Evolutionary conservation across 2,113 vertebrate genomes (phyloP), one percentile per base, ranked within the genome.

Genomic region (Brachypteracias leptosomus): DNA sequence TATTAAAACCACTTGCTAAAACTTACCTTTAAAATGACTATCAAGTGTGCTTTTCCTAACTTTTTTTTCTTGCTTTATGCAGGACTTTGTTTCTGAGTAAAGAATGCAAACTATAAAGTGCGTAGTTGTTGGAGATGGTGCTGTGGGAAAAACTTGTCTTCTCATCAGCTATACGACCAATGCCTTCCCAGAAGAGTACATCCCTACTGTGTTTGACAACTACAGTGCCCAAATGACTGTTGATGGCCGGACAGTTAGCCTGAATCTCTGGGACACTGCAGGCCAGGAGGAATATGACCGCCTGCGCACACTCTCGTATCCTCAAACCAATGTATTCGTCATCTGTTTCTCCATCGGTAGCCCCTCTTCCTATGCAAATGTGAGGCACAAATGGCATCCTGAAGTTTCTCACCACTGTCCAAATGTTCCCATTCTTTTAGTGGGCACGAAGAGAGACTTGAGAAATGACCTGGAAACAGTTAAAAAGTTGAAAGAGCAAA

Each of bases 61-160:
- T 16, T 28, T 63, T 47, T 96, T 75, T 26, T 26, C 84, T 95
- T 91, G 77, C 80, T 68, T 84, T 78, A 16, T 78, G 81, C 90
- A 94, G 91, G 96, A 36, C 57, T 95, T 31, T 25, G 31, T 81
- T 59, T 70, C 97, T 97, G 97, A 97, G 97, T 97, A 93, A 98
- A 99, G 98, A 92, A 99, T 99, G 99, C 99, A 99, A 98, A 99
- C 98, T 7, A 99, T 99, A 95, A 99, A 99, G 98, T 99, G 99
- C 55, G 99, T 99, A 67, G 99, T 99, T 21, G 99, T 99, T 67
- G 99, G 99, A 68, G 99, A 99, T 20, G 99, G 99, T 14, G 99
- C 99, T 26, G 99, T 99, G 65, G 99, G 99, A n/a, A 99, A 99
- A 98, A 99, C 99, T 13, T 99, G 99, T 80, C 98, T 99, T 28